These are phyloP conservation scores for Actenoides hombroni DNA, from an alignment of 2,113 vertebrate species.

Conservation along the genomic window DNA sequence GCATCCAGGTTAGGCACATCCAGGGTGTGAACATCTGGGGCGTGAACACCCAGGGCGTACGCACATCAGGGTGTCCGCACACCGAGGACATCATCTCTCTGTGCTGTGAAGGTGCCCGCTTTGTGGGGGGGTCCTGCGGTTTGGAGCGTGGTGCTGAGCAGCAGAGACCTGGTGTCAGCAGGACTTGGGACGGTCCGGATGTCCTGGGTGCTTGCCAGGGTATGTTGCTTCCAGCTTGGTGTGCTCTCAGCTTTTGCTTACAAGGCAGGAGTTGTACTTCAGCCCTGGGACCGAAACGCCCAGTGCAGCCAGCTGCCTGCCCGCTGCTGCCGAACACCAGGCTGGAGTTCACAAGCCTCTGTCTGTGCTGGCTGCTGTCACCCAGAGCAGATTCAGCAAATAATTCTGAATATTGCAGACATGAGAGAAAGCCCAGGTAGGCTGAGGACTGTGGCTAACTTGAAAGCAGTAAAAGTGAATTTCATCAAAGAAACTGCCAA, in stretches of 20 bases:
- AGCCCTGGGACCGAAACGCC: neutral
- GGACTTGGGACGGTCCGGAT: neutral
- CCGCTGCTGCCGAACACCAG: accelerated
- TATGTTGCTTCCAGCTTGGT: neutral
- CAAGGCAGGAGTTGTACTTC: neutral
- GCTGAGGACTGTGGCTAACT: neutral
- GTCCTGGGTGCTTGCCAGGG: neutral
- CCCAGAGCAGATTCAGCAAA: neutral
- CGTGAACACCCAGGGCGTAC: neutral
- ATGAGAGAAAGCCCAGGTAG: neutral
- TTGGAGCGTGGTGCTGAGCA: neutral
- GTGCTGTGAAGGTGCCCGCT: neutral
- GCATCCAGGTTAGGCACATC: neutral
- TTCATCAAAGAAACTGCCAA: neutral
- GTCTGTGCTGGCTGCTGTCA: neutral
- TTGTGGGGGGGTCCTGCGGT: neutral
- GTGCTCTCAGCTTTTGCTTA: neutral
- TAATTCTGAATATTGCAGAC: neutral
- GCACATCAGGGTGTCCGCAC: neutral
- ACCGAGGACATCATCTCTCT: no score
- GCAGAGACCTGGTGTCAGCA: neutral
- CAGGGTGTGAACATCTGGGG: neutral
- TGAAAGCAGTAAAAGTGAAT: constrained; percentile 35
- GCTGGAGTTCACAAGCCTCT: neutral
- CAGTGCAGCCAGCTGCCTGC: neutral